Conservation (phyloP, 2,113 vertebrate genomes). For the Thermophis baileyi region DNA sequence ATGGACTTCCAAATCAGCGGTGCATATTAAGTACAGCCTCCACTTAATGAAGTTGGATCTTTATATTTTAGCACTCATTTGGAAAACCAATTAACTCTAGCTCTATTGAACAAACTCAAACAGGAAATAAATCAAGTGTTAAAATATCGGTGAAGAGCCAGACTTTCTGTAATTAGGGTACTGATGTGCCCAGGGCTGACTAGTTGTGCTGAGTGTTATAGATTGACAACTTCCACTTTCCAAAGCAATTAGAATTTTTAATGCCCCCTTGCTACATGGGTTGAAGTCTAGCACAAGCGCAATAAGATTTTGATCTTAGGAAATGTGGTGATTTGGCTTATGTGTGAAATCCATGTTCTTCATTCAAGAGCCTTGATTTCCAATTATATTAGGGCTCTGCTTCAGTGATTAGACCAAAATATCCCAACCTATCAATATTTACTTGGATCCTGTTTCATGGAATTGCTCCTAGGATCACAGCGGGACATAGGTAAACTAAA, state of each 20-base stretch:
- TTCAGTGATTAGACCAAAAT: neutral
- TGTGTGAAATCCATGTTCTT: slow-evolving; percentile 8
- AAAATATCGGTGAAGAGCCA: slow-evolving; percentile 84
- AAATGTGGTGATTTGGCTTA: slow-evolving; percentile 32
- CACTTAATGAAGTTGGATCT: slow-evolving; percentile 83
- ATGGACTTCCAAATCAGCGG: slow-evolving; percentile 65
- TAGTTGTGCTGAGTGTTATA: slow-evolving; percentile 73
- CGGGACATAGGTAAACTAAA: neutral
- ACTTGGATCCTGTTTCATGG: neutral
- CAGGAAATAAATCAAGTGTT: slow-evolving; percentile 93
- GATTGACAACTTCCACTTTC: slow-evolving; percentile 81
- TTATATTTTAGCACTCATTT: slow-evolving; percentile 86
- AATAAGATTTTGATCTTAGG: slow-evolving; percentile 35
- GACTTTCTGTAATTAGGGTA: slow-evolving; percentile 85
- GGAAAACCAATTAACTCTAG: slow-evolving; percentile 89
- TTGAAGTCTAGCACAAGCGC: slow-evolving; percentile 41
- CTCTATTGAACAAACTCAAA: slow-evolving; percentile 79
- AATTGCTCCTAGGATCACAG: neutral
- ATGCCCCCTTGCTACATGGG: slow-evolving; percentile 10
- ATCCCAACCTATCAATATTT: neutral
- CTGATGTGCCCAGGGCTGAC: slow-evolving; percentile 78
- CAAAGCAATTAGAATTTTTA: slow-evolving; percentile 68
- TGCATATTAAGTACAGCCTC: slow-evolving; percentile 67
- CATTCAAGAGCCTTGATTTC: neutral
- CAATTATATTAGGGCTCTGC: slow-evolving; percentile 7